Conservation (phyloP, 1,140 invertebrate genomes). For the Araneus ventricosus region DNA sequence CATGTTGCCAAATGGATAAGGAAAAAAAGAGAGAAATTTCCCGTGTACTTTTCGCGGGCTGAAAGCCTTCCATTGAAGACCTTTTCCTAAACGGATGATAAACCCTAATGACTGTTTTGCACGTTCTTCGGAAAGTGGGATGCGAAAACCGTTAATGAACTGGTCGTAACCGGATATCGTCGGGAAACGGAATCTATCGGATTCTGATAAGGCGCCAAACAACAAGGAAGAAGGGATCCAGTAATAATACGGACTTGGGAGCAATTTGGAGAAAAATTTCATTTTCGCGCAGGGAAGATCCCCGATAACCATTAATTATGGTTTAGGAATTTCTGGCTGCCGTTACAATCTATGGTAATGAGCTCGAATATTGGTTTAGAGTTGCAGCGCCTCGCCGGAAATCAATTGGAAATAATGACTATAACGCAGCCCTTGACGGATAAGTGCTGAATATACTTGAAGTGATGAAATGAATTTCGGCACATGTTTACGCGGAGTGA, state of each 20-base stretch:
- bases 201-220: conserved; percentile 46
- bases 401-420: conserved; percentile 29
- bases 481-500: too few species aligned
- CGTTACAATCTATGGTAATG: conserved; percentile 25
- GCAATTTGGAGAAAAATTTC: conserved; percentile 35
- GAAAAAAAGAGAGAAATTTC: not conserved
- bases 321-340: not conserved
- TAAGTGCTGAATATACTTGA: not conserved
- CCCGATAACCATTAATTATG: conserved; percentile 45
- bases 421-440: not conserved
- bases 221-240: conserved; percentile 15
- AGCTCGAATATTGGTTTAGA: conserved; percentile 27
- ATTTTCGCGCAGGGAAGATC: not conserved
- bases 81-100: conserved; percentile 41
- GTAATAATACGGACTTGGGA: not conserved
- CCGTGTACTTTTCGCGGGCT: not conserved
- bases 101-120: conserved; percentile 42
- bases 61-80: not conserved
- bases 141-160: conserved; percentile 41
- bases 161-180: conserved; percentile 20
- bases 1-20: not conserved
- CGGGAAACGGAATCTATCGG: conserved; percentile 45
- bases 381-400: not conserved
- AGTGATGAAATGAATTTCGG: too few species aligned
- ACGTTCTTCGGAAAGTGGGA: not conserved